Percentiles rank a stretch among this genome's conserved stretches.
phyloP scores from a whole-genome alignment of 2,888 invertebrate genomes.

The Luperina nickerlii region DNA sequence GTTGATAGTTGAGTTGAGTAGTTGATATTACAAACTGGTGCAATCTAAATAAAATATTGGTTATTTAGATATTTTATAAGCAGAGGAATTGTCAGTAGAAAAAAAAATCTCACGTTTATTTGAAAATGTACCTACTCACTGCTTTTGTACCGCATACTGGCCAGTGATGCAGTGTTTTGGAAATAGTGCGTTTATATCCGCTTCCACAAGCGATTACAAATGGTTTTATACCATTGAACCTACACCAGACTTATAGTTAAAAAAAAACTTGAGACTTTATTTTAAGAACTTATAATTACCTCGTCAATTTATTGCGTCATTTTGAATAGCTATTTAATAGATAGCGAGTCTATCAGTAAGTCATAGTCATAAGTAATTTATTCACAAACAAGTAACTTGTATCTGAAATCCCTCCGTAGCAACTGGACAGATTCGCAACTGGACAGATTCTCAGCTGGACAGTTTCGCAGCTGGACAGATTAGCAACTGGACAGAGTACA shows the following conservation, averaged over 20 bases:
- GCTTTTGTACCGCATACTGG: not conserved
- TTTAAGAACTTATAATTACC: not conserved
- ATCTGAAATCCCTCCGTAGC: no score
- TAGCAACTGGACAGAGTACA: no score
- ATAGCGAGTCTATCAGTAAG: not conserved
- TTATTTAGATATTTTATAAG: not conserved
- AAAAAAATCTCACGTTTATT: not conserved
- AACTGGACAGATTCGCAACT: no score
- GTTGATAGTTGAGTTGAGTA: no score
- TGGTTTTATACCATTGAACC: not conserved
- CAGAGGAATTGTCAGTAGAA: not conserved
- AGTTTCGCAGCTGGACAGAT: no score
- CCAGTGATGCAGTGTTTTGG: constrained; percentile 18
- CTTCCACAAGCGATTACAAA: constrained; percentile 18
- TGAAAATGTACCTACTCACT: not conserved
- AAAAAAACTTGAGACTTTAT: not conserved
- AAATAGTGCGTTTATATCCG: constrained; percentile 12
- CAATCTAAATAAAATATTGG: not conserved
- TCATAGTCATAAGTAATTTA: no score
- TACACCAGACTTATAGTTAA: not conserved
- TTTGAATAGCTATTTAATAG: not conserved
- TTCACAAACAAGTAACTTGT: no score
- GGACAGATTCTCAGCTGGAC: no score
- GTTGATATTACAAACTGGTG: not conserved
- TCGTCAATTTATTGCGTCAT: no score